Base-by-base conservation (phyloP, 2,888 invertebrate genomes). In the Epistrophe grossulariae region DNA sequence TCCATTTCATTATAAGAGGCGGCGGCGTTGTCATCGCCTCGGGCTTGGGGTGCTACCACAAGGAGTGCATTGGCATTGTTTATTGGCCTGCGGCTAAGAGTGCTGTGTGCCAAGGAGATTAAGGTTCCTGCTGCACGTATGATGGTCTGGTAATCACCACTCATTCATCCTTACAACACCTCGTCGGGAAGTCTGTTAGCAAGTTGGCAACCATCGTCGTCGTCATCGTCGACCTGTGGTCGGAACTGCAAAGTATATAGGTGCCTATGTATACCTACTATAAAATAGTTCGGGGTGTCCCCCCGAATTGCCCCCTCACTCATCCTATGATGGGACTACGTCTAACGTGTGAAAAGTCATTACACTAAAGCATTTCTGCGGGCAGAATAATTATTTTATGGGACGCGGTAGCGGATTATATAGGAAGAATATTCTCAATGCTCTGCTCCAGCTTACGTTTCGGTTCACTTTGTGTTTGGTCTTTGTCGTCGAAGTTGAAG, bases 71-170 rank as follows among this genome's bases (percentile, higher is more conserved):
- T 79, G 77, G 79, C 70, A 84, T 84, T 88, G 79, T 88, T 84
- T 80, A 88, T 84, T 70, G 80, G 73, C 83, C 76, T 62, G 74
- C 79, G 84, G 84, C 88, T 80, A 70, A 73, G 70, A 55, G 50
- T 64, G 73, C 52, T 60, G 52, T 73, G 88, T 80, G 79, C 84
- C 77, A 80, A 88, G 62, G 88, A 83, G 88, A 88, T 88, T 88
- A 84, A 84, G 76, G 79, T 80, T 48, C 62, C 62, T 66, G 79
- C 80, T 84, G 88, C 88, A 88, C 88, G 84, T 88, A 88, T 88
- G 88, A 88, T 84, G 77, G 84, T 88, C 88, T 77, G 88, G 84
- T 80, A 88, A 88, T 88, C 88, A 77, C 88, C 88, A 84, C 79
- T 88, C 88, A 84, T 84, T 88, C 88, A 88, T 88, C 84, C 84